Evolutionary conservation across 2,888 invertebrate species (phyloP), one percentile per base, ranked within the genome.

Genomic region (Melolontha melolontha): DNA sequence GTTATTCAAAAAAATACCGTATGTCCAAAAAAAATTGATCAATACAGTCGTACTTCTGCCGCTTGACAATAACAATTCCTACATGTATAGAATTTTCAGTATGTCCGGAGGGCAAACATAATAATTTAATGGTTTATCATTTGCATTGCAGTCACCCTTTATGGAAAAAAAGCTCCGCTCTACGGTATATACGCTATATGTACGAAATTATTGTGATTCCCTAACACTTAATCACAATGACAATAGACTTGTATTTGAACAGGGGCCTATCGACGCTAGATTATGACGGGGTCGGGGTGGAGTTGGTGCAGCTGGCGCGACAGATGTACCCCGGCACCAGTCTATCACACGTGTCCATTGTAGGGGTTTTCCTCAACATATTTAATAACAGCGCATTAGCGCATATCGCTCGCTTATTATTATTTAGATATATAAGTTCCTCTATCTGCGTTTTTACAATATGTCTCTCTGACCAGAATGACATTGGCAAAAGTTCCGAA

Each of bases 281-380:
- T 62, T 62, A 62, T 41, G 64, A 70, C 59, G 67, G 57, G 5
- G 67, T 66, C 10, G 62, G 67, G 14, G 59, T 64, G 12, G 54
- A 59, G 47, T 67, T 64, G 70, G 50, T 50, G 22, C 55, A 51
- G 47, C 51, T 68, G 44, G 66, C 68, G 14, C 64, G 63, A 54
- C 63, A 66, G 41, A 47, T 50, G 50, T 68, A 57, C 42, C 10
- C 11, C 63, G 17, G 55, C 57, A 51, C 44, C 68, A 34, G 63
- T 70, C 41, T 70, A 68, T 44, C 57, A 65, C 64, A 65, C 64
- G 64, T 65, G 64, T 62, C 59, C 59, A 62, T 62, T 62, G 59
- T 62, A 62, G 44, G 59, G 59, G 59, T 44, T 62, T 62, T 62
- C 59, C 59, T 62, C 59, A 62, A 62, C 59, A 62, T 62, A 62